Evolutionary conservation across 2,888 invertebrate species (phyloP), one percentile per base, ranked within the genome.

Genomic region (Cheilosia urbana): DNA sequence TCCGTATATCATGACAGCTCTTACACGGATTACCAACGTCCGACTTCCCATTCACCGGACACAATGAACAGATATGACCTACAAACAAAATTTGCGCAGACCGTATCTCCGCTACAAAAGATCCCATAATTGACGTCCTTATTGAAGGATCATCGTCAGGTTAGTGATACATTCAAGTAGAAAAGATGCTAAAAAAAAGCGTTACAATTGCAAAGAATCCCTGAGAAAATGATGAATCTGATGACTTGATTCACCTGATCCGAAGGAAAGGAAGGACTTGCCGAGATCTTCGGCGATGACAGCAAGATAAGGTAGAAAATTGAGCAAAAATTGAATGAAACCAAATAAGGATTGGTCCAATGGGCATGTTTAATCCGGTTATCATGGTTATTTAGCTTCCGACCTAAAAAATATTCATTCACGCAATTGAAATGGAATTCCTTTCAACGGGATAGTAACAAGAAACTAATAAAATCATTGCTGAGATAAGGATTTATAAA

Each of bases 1-100:
- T 80, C 80, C 60, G 45, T 71, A 84, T 80, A 75, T 84, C 84
- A 84, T 84, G 80, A 80, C 84, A 84, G 80, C 75, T 80, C 80
- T 66, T 75, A 75, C 57, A 78, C 63, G 65, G 80, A 84, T 84
- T 84, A 84, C 47, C 75, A 60, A 84, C 60, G 84, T 84, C 79
- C 84, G 80, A 75, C 80, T 79, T 80, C 84, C 80, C 80, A 30
- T 69, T 71, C 47, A 58, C 65, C 66, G 73, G 79, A 75, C 79
- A 79, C 79, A 11, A 21, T 34, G 49, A 34, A 42, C 15, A 13
- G 51, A 49, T 9, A 30, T 81, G 69, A 68, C 53, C 68, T 57
- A 75, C 62, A 83, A 84, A 73, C 79, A 79, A 40, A 21, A 69
- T 17, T 51, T 13, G 15, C 47, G 57, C 69, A 42, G 34, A 84